Percentiles rank a stretch among this genome's conserved stretches.
Evolutionary conservation across 2,113 vertebrate species (phyloP).

Genomic region (Rhinolophus ferrumequinum): DNA sequence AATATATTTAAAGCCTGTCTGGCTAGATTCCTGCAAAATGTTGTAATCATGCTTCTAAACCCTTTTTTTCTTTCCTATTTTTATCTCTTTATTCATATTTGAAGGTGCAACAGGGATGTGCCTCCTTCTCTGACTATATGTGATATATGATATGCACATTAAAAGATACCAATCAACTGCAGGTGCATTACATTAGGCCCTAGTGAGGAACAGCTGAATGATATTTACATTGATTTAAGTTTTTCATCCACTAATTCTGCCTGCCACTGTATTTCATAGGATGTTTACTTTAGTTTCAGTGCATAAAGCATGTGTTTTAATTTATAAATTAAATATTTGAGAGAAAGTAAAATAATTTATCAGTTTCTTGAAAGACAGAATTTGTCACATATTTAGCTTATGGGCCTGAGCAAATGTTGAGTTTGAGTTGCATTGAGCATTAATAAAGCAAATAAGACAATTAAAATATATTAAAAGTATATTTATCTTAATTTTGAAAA

Average conservation of each 20-base stretch:
- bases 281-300: slow-evolving; percentile 26
- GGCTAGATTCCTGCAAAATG: slow-evolving; percentile 54
- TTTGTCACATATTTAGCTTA: background rate
- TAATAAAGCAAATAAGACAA: background rate
- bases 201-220: background rate
- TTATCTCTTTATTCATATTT: slow-evolving; percentile 52
- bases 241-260: slow-evolving; percentile 24
- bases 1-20: slow-evolving; percentile 58
- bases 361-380: background rate
- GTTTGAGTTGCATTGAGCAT: background rate
- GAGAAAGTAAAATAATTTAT: background rate
- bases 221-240: slow-evolving; percentile 56
- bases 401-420: background rate
- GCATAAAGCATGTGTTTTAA: background rate
- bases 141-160: background rate
- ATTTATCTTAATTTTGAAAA: background rate
- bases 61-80: slow-evolving; percentile 2
- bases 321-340: slow-evolving; percentile 23
- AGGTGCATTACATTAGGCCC: slow-evolving; percentile 43
- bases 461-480: background rate
- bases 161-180: slow-evolving; percentile 45
- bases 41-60: slow-evolving; percentile 1
- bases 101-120: background rate
- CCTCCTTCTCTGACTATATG: background rate
- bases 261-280: slow-evolving; percentile 4